Percentiles rank a stretch among this genome's conserved stretches.
Conservation (phyloP, 2,113 vertebrate genomes). For the Recurvirostra avosetta region DNA sequence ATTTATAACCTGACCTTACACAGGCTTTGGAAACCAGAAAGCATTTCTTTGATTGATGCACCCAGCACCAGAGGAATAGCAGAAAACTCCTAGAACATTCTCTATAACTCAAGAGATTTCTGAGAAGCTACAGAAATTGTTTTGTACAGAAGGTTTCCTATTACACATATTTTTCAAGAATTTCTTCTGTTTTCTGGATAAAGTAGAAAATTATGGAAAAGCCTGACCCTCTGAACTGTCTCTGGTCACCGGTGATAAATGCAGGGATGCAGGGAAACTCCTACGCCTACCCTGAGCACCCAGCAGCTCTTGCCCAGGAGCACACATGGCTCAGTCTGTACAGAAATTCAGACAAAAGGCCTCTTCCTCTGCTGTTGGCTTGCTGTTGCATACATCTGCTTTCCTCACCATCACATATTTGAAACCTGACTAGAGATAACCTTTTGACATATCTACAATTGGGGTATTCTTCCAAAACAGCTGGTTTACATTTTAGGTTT, state of each 20-base stretch:
- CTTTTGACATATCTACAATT: background rate
- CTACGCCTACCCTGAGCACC: background rate
- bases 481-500: background rate
- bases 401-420: background rate
- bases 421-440: background rate
- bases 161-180: background rate
- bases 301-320: rapidly evolving
- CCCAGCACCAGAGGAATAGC: background rate
- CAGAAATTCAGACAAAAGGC: background rate
- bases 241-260: background rate
- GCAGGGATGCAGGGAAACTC: background rate
- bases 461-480: background rate
- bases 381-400: background rate
- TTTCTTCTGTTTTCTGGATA: background rate
- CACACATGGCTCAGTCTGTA: rapidly evolving
- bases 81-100: background rate
- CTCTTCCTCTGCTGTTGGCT: background rate
- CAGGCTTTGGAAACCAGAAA: background rate
- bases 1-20: background rate
- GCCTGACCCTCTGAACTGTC: background rate
- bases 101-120: background rate
- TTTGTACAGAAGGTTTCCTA: background rate
- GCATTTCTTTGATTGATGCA: background rate
- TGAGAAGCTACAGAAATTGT: background rate
- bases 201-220: background rate